These are phyloP conservation scores for Cliona cf. orientalis DNA, from an alignment of 37 sponge, comb jelly and placozoan species.

Conservation along the genomic window DNA sequence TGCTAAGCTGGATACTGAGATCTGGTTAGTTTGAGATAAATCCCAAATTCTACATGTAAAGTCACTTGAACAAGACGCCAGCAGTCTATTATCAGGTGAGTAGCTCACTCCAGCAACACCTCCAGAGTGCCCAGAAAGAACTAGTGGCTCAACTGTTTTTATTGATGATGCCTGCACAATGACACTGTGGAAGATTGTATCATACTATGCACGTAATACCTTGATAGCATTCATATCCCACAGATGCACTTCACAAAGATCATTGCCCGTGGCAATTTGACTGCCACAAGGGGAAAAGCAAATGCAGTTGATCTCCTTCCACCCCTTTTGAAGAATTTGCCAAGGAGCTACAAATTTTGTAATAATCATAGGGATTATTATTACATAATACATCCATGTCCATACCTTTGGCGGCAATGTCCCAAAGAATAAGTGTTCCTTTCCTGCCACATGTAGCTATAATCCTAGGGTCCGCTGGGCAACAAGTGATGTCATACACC, in stretches of 20 bases:
- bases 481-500: conserved; percentile 8
- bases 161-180: background rate
- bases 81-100: conserved; percentile 14
- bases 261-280: conserved; percentile 15
- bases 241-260: conserved; percentile 8
- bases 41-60: conserved; percentile 28
- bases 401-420: conserved; percentile 3
- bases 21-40: background rate
- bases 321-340: conserved; percentile 12
- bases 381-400: background rate
- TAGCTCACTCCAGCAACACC: conserved; percentile 2
- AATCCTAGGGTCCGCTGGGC: conserved; percentile 11
- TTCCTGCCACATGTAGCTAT: conserved; percentile 44
- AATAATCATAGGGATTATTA: background rate
- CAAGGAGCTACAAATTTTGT: background rate
- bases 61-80: conserved; percentile 23
- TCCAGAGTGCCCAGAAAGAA: background rate
- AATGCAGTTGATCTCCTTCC: conserved; percentile 21
- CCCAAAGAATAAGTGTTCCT: conserved; percentile 24
- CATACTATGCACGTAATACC: background rate
- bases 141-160: background rate
- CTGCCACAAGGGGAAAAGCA: conserved; percentile 30
- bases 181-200: background rate
- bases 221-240: conserved; percentile 28
- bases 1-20: background rate